Conservation (phyloP, 2,797 vertebrate species). For the Microtus agrestis region DNA sequence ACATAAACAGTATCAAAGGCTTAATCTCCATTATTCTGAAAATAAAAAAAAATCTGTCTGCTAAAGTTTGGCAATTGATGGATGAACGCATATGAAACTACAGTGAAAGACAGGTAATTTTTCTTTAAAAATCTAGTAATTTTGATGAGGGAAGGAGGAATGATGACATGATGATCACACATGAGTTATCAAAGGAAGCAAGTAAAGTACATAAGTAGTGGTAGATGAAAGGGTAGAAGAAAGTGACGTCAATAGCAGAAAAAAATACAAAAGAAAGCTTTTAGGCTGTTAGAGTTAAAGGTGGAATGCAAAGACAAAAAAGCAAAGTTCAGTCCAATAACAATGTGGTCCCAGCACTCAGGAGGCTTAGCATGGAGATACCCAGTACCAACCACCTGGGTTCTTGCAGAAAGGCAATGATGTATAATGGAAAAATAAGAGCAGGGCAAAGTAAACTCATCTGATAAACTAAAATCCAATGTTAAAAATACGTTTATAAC, state of each 20-base stretch:
- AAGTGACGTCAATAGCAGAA: background rate
- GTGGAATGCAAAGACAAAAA: background rate
- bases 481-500: background rate
- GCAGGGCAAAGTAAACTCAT: too few relatives aligned
- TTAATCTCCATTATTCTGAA: background rate
- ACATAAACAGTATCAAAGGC: background rate
- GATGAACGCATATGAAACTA: background rate
- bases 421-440: background rate
- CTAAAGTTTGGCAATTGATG: background rate
- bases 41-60: background rate
- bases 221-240: background rate
- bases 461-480: background rate
- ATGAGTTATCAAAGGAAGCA: background rate
- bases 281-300: background rate
- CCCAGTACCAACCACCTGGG: background rate
- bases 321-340: background rate
- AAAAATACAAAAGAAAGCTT: background rate
- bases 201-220: background rate
- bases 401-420: background rate
- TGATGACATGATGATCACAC: background rate
- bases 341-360: too few relatives aligned
- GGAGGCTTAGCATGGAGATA: background rate
- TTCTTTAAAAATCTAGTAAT: too few relatives aligned
- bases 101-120: background rate
- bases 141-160: too few relatives aligned